These are phyloP conservation scores for Sericinus montela DNA, from an alignment of 2,888 invertebrate genomes.

Conservation along the genomic window DNA sequence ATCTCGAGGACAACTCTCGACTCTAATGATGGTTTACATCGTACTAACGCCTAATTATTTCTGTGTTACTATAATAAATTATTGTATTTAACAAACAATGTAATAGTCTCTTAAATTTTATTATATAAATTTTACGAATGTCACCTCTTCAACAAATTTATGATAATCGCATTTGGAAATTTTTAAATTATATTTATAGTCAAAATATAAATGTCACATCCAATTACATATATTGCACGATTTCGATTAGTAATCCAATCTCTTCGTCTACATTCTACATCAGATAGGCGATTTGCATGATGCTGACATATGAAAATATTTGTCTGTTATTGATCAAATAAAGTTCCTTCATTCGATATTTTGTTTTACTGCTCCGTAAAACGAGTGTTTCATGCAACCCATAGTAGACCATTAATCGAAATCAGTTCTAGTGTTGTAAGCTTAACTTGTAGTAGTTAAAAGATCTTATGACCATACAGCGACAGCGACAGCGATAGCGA, in stretches of 20 bases:
- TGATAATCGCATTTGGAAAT: not conserved
- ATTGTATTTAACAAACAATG: conserved; percentile 24
- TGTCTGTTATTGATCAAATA: conserved; percentile 72
- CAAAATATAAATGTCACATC: conserved; percentile 41
- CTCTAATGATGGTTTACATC: no score
- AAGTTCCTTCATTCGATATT: conserved; percentile 62
- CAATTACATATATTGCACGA: conserved; percentile 49
- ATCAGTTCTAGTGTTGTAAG: no score
- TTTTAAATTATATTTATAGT: conserved; percentile 48
- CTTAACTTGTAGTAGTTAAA: no score
- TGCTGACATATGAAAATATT: conserved; percentile 43
- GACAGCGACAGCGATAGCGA: no score
- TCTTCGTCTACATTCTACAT: conserved; percentile 42
- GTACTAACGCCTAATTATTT: no score
- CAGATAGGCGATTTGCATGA: conserved; percentile 36
- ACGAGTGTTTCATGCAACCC: no score
- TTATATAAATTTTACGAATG: conserved; percentile 23
- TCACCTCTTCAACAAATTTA: conserved; percentile 28
- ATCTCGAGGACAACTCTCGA: no score
- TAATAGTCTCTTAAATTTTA: conserved; percentile 12
- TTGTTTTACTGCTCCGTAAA: conserved; percentile 26
- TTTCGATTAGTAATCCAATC: conserved; percentile 52
- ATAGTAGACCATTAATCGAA: no score
- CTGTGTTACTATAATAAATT: conserved; percentile 32
- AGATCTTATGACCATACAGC: no score